Evolutionary conservation across 64 coral and sea anemone genomes (phyloP).

Genomic region (Anthopleura sola): DNA sequence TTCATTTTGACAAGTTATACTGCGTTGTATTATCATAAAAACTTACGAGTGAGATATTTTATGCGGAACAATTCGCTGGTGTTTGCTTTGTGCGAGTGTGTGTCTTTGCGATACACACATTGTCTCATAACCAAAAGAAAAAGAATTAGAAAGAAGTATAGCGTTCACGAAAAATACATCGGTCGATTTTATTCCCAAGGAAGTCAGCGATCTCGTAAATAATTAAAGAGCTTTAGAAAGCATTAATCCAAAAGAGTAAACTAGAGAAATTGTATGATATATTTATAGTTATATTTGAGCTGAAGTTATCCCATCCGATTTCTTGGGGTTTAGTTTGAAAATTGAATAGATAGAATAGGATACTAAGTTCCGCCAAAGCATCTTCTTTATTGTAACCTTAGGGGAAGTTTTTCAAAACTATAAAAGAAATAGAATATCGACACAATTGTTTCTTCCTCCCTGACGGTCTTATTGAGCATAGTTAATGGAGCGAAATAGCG

Average conservation of each 20-base stretch:
- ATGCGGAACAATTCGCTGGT: background rate
- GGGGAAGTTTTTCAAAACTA: too few relatives aligned
- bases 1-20: slow-evolving; percentile 6
- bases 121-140: background rate
- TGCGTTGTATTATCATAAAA: background rate
- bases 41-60: background rate
- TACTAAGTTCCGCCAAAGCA: too few relatives aligned
- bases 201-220: slow-evolving; percentile 1
- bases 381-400: too few relatives aligned
- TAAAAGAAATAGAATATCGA: too few relatives aligned
- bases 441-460: too few relatives aligned
- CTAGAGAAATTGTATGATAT: background rate
- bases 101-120: background rate
- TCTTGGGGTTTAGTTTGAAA: background rate
- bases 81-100: background rate
- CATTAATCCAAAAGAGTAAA: background rate
- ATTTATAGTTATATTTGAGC: too few relatives aligned
- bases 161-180: background rate
- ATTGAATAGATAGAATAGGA: too few relatives aligned
- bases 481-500: too few relatives aligned
- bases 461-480: too few relatives aligned
- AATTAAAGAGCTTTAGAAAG: background rate
- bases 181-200: background rate
- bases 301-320: background rate
- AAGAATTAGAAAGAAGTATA: background rate